Base-by-base conservation (phyloP, 2,888 invertebrate species). In the Sipha maydis region DNA sequence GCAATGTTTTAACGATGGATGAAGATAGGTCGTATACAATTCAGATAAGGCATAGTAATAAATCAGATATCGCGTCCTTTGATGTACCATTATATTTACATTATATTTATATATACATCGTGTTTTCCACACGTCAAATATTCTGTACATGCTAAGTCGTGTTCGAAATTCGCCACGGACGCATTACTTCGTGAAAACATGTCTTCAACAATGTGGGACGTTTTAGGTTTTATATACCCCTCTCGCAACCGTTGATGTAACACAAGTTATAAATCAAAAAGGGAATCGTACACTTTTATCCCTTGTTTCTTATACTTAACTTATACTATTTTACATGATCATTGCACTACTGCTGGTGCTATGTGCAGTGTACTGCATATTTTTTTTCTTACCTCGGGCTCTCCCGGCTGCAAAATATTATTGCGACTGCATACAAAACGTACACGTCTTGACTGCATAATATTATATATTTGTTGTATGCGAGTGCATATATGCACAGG, bases 141-240 rank as follows among this genome's bases (percentile, higher is more conserved):
- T 31, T 8, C 28, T 31, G 8, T 17, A 28, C 38, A 21, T 25
- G 25, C 31, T 25, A n/a, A 0, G 41, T 38, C 31, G 41, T 71
- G 71, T 71, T 28, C 14, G 0, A 14, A 3, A 71, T 31, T 71
- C 17, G 71, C 71, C 71, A 11, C 1, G n/a, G 71, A 14, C 61
- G 25, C 61, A 61, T 9, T 25, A 41, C 75, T 38, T 76, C 75
- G 41, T 41, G 41, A 76, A 76, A 76, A 76, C 75, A 76, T 14
- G 75, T 76, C 75, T 76, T 41, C 41, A n/a, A 25, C 76, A 38
- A 41, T 4, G 76, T n/a, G 48, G 14, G 76, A 48, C 48, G 17
- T 76, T 76, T 76, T 28, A n/a, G 25, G 41, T 76, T 28, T 48
- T 25, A 41, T 48, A 3, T 48, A 48, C 48, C 48, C 2, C 14